Base-by-base conservation (phyloP, 2,113 vertebrate species). In the Pedionomus torquatus region DNA sequence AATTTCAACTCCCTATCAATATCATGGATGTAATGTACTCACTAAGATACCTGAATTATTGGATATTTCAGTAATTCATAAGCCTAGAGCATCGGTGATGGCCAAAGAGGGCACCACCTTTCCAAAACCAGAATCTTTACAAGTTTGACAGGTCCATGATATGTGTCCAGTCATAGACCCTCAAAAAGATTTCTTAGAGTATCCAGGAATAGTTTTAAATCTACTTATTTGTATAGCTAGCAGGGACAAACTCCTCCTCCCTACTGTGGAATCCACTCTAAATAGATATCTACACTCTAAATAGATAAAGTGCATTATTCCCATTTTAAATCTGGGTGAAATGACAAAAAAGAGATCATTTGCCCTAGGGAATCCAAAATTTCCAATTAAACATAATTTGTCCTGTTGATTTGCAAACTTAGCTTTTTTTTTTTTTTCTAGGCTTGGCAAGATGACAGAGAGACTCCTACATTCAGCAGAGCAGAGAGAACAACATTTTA, bases 401-500 rank as follows among this genome's bases (percentile, higher is more conserved):
- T 83, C 54, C 75, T 87, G 57, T 78, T 63, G 23, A 88, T 37
- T 51, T 64, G 39, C 30, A 94, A 91, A 96, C 14, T 71, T 54
- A 19, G 21, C 20, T 51, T 37, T 35, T 31, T 75, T 84, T 31
- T 75, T 84, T 66, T n/a, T 3, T 28, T 64, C n/a, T 18, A 72
- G 54, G 63, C 28, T 86, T 97, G 86, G 83, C 83, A 91, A 49
- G 31, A 61, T 76, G 83, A 79, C 77, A 93, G 70, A 87, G 84
- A 89, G 83, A 64, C 74, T 91, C 77, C 87, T 89, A 91, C 81
- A 95, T 52, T 89, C 35, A 91, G 52, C 65, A 92, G 35, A 91
- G 77, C 60, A 76, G 57, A 51, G 83, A 87, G 83, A 93, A 79
- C 37, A 85, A 31, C 39, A 24, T 16, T 75, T 74, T 83, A 83